These are phyloP conservation scores for Eulemur rufifrons DNA, from an alignment of 2,113 vertebrate genomes.

Conservation along the genomic window DNA sequence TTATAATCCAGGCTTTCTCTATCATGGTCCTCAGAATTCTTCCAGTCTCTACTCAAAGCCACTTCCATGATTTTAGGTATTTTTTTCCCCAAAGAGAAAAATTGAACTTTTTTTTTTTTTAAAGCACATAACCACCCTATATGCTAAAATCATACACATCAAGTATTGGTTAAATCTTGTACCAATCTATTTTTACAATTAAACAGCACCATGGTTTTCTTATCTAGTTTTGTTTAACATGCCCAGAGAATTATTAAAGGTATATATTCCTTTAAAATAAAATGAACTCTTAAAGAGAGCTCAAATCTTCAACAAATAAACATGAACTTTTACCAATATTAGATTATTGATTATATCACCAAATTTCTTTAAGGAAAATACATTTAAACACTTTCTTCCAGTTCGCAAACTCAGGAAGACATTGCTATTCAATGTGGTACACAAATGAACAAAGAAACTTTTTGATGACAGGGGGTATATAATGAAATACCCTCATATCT, in stretches of 20 bases:
- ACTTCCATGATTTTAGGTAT: not conserved
- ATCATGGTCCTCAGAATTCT: not conserved
- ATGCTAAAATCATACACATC: conserved; percentile 65
- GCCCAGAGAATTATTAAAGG: conserved; percentile 35
- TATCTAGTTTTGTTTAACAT: conserved; percentile 59
- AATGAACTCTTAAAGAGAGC: conserved; percentile 43
- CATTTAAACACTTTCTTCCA: not conserved
- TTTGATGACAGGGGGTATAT: not conserved
- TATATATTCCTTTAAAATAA: conserved; percentile 55
- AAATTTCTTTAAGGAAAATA: conserved; percentile 52
- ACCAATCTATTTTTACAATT: conserved; percentile 62
- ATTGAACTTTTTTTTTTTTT: conserved; percentile 6
- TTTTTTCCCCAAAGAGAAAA: conserved; percentile 50
- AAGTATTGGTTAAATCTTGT: conserved; percentile 54
- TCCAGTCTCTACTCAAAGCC: not conserved
- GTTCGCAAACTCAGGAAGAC: not conserved
- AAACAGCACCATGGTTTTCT: conserved; percentile 66
- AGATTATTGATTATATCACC: conserved; percentile 3
- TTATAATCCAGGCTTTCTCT: not conserved
- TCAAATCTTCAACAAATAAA: conserved; percentile 20
- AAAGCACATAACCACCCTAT: conserved; percentile 59
- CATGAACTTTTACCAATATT: conserved; percentile 6
- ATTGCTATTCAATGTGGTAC: not conserved
- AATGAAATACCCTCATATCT: not conserved
- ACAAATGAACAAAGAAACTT: not conserved